A percentile compares a stretch with the other conserved stretches of the same genome.
Conservation (phyloP, 2,797 vertebrate genomes). For the Amblyopsis hoosieri region DNA sequence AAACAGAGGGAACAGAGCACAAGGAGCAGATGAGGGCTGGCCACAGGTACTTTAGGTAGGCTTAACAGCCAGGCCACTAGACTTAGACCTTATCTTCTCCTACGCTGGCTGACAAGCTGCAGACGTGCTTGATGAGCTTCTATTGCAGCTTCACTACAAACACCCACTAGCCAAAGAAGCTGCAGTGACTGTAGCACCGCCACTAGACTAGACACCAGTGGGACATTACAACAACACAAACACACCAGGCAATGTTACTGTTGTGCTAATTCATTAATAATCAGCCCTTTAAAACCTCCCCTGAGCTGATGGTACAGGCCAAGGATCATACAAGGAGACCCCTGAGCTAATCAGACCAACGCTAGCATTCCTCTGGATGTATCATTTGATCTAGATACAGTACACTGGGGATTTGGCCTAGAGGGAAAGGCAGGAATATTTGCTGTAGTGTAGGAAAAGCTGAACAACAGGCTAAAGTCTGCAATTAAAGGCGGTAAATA, state of each 20-base stretch:
- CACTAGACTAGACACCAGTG: background rate
- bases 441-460: background rate
- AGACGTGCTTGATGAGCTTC: no score
- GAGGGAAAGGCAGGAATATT: background rate
- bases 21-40: background rate
- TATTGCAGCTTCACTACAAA: no score
- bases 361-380: conserved; percentile 1
- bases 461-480: conserved; percentile 5
- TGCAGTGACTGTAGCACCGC: no score
- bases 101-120: no score
- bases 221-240: background rate
- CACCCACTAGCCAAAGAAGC: no score
- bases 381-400: conserved; percentile 19
- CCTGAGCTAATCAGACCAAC: background rate
- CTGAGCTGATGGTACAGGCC: background rate
- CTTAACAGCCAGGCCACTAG: no score
- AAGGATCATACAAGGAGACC: background rate
- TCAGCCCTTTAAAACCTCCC: background rate
- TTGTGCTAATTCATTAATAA: background rate
- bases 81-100: no score
- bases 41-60: no score
- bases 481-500: conserved; percentile 18
- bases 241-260: no score
- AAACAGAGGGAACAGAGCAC: conserved; percentile 26
- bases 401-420: background rate